Percentiles rank a stretch among this genome's conserved stretches.
These are phyloP conservation scores for Thamnophis elegans DNA, from an alignment of 2,797 vertebrate species.

Conservation along the genomic window DNA sequence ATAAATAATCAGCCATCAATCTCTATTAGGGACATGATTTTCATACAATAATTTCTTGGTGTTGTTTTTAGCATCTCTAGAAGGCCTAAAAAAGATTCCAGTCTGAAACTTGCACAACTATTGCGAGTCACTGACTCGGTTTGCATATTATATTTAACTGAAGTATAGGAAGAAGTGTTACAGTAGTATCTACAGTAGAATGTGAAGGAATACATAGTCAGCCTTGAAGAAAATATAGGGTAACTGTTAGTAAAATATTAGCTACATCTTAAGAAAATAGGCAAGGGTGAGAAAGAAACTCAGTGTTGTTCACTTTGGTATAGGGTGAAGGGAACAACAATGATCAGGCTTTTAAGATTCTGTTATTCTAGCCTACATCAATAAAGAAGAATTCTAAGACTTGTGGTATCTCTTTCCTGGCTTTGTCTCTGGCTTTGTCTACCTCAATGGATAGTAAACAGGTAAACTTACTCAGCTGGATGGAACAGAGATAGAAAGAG, in stretches of 20 bases:
- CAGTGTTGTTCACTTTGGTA: background rate
- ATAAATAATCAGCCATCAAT: background rate
- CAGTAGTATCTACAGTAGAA: background rate
- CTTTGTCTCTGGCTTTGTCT: background rate
- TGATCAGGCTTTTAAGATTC: background rate
- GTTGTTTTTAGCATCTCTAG: background rate
- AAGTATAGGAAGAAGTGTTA: background rate
- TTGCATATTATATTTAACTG: background rate
- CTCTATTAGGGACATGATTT: background rate
- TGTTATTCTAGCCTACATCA: background rate
- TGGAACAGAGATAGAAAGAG: background rate
- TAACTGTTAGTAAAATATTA: background rate
- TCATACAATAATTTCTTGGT: background rate
- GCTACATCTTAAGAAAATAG: background rate
- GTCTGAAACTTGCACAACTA: background rate
- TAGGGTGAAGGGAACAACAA: background rate
- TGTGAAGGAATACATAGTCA: background rate
- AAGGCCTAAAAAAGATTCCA: background rate
- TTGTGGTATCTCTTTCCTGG: background rate
- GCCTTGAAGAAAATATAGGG: background rate
- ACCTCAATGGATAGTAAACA: background rate
- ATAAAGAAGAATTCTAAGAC: background rate
- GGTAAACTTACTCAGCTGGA: background rate
- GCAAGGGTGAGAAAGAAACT: background rate
- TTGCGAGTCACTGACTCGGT: background rate